Conservation (phyloP, 2,888 invertebrate species). For the Ethmia dodecea region DNA sequence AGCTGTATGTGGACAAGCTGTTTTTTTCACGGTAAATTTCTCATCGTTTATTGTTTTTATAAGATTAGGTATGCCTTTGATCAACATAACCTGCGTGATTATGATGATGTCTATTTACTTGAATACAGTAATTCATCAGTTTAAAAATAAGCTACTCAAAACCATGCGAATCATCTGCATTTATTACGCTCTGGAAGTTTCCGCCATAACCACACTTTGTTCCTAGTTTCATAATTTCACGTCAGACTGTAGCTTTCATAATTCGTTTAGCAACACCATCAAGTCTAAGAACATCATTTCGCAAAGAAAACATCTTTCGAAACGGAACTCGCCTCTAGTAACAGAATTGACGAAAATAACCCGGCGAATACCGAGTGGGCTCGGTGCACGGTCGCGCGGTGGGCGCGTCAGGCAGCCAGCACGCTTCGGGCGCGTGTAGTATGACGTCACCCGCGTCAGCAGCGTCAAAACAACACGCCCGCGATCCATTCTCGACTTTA, state of each 20-base stretch:
- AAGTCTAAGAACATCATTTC: neutral
- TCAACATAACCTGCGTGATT: no score
- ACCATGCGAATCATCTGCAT: no score
- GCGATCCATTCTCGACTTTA: constrained; percentile 24
- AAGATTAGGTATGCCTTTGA: no score
- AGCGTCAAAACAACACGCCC: constrained; percentile 31
- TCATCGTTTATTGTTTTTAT: no score
- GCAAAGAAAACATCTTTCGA: constrained; percentile 1
- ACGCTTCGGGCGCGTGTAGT: constrained; percentile 46
- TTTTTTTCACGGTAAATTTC: no score
- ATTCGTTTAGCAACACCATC: neutral
- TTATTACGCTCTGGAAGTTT: no score
- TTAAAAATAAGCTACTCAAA: no score
- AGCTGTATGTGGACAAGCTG: no score
- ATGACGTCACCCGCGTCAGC: constrained; percentile 62
- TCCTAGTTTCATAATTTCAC: no score
- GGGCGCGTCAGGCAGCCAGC: constrained; percentile 52
- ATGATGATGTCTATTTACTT: no score
- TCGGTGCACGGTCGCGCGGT: constrained; percentile 27
- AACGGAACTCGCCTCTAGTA: neutral
- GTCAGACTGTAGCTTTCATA: neutral
- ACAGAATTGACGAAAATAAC: constrained; percentile 1
- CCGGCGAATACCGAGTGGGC: neutral
- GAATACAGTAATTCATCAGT: no score
- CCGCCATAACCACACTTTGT: no score